A percentile compares a stretch with the other conserved stretches of the same genome.
Conservation (phyloP, 2,888 invertebrate species). For the Eupithecia subfuscata region DNA sequence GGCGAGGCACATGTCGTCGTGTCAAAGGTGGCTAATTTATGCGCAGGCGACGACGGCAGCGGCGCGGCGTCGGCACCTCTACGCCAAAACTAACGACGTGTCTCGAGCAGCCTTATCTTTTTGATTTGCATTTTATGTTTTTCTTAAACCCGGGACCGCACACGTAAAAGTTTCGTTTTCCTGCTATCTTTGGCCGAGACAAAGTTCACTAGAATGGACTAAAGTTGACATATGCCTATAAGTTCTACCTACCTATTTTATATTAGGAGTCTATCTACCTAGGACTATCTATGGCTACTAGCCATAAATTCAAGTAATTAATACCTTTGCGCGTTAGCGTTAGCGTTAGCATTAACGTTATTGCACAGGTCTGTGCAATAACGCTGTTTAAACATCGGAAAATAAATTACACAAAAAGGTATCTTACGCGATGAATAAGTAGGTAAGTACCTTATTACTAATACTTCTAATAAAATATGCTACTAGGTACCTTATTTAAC, state of each 20-base stretch:
- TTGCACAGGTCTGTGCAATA: too few relatives aligned
- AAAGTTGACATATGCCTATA: not conserved
- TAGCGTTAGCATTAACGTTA: too few relatives aligned
- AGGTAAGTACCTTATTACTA: too few relatives aligned
- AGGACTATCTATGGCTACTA: not conserved
- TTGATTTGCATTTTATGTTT: slow-evolving; percentile 48
- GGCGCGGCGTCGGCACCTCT: slow-evolving; percentile 55
- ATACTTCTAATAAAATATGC: too few relatives aligned
- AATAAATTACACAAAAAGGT: not conserved
- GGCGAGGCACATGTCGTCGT: slow-evolving; percentile 35
- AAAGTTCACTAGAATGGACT: not conserved
- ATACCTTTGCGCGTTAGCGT: too few relatives aligned
- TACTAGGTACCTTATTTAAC: not conserved
- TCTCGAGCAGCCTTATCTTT: slow-evolving; percentile 44
- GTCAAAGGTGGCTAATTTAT: slow-evolving; percentile 65
- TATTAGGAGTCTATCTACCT: too few relatives aligned
- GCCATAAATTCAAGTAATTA: too few relatives aligned
- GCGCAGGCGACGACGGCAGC: slow-evolving; percentile 47
- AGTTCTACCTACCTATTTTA: too few relatives aligned
- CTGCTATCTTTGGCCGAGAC: not conserved
- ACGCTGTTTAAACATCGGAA: not conserved
- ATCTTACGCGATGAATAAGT: not conserved
- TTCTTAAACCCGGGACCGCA: slow-evolving; percentile 39
- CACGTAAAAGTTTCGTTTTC: slow-evolving; percentile 18
- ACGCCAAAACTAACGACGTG: slow-evolving; percentile 56